Evolutionary conservation across 2,113 vertebrate species (phyloP).

Genomic region (Cyrtonyx montezumae): DNA sequence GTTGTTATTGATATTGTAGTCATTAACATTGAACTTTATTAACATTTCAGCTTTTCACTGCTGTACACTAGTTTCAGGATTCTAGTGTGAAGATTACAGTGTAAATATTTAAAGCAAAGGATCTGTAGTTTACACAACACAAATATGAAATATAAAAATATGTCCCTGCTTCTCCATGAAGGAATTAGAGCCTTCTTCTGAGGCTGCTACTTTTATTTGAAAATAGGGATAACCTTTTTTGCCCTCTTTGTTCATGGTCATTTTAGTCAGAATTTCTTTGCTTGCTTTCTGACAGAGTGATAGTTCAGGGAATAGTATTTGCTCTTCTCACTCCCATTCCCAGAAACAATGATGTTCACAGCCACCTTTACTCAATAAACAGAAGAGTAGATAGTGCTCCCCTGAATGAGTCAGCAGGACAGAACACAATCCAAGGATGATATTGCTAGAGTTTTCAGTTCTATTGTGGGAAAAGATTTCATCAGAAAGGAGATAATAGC

Average conservation of each 20-base stretch:
- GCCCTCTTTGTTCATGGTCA: neutral
- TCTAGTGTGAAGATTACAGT: neutral
- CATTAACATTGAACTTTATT: neutral
- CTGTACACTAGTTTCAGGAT: neutral
- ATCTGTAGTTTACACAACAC: neutral
- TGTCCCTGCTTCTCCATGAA: fast-evolving
- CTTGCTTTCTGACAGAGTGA: fast-evolving
- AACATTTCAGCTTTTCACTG: neutral
- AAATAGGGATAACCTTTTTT: neutral
- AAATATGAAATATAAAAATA: neutral
- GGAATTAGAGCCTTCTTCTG: neutral
- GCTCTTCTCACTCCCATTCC: neutral
- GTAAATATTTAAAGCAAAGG: neutral
- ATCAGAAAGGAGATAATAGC: neutral
- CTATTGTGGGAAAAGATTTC: neutral
- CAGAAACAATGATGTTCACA: neutral
- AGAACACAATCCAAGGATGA: neutral
- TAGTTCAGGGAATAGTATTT: neutral
- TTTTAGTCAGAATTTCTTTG: neutral
- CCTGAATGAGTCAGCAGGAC: neutral
- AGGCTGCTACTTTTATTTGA: neutral
- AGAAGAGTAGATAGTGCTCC: neutral
- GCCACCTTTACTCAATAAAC: neutral
- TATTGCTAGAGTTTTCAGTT: neutral
- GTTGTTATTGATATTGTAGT: neutral